These are phyloP conservation scores for Chascanopsetta lugubris DNA, from an alignment of 2,113 vertebrate species.

Conservation along the genomic window DNA sequence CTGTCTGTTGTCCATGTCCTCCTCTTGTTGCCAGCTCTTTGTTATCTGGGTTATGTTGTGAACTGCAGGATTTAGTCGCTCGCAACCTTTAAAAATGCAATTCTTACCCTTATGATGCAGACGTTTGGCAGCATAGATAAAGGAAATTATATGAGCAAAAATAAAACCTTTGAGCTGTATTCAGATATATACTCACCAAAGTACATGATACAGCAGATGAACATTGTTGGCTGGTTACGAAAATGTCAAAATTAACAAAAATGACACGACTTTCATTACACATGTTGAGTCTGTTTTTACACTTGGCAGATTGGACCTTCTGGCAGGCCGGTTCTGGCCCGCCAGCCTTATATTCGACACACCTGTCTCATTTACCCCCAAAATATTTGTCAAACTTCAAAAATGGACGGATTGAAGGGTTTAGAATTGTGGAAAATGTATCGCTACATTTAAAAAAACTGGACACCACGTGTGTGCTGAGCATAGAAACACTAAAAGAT, in stretches of 20 bases:
- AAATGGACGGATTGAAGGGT: no score
- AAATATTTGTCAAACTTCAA: no score
- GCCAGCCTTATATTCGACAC: no score
- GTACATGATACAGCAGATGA: background rate
- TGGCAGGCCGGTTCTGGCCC: no score
- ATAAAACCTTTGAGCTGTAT: background rate
- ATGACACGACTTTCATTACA: background rate
- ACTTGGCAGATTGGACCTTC: background rate
- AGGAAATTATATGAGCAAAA: no score
- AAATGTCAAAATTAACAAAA: background rate
- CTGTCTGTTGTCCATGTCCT: conserved; percentile 36
- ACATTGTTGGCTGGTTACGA: conserved; percentile 1
- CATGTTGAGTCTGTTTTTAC: background rate
- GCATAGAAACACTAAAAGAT: no score
- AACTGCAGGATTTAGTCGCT: background rate
- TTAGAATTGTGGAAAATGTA: no score
- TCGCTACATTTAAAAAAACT: no score
- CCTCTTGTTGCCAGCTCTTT: conserved; percentile 1
- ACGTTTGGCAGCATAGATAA: background rate
- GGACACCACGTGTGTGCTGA: no score
- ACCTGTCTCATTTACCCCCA: no score
- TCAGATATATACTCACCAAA: conserved; percentile 11
- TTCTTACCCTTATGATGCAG: background rate
- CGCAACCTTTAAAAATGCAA: conserved; percentile 22
- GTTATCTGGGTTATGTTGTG: background rate